phyloP scores from a whole-genome alignment of 2,113 vertebrate genomes.

The Tamias sibiricus region DNA sequence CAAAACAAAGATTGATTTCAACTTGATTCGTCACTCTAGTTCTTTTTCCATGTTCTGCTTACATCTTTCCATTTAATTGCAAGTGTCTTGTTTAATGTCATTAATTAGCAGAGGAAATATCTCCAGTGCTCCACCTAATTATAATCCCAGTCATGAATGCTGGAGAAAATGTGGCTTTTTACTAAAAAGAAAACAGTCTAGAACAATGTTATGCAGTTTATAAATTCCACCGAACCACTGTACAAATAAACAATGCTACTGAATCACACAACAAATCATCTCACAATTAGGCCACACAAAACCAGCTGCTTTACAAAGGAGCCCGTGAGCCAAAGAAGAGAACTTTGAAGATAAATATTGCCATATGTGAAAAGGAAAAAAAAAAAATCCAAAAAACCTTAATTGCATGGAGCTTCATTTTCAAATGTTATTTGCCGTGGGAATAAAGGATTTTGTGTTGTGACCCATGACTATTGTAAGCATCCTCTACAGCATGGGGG shows the following conservation, averaged over 20 bases:
- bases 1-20: slow-evolving; percentile 69
- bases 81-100: slow-evolving; percentile 73
- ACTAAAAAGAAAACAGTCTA: slow-evolving; percentile 87
- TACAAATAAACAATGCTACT: slow-evolving; percentile 92
- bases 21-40: neutral
- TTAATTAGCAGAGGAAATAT: slow-evolving; percentile 80
- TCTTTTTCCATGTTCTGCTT: neutral
- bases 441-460: slow-evolving; percentile 82
- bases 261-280: slow-evolving; percentile 92
- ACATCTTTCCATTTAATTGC: slow-evolving; percentile 55
- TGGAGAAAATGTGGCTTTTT: slow-evolving; percentile 83
- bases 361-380: slow-evolving; percentile 88
- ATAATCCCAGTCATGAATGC: slow-evolving; percentile 79
- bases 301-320: slow-evolving; percentile 87
- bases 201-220: slow-evolving; percentile 90
- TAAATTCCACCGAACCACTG: slow-evolving; percentile 90
- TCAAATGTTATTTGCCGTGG: slow-evolving; percentile 84
- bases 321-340: slow-evolving; percentile 86
- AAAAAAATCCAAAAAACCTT: slow-evolving; percentile 85
- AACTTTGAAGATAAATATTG: slow-evolving; percentile 92
- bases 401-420: slow-evolving; percentile 85
- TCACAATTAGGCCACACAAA: slow-evolving; percentile 90
- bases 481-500: slow-evolving; percentile 70
- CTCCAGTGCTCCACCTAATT: slow-evolving; percentile 83
- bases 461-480: slow-evolving; percentile 74